Percentiles rank a stretch among this genome's conserved stretches.
These are phyloP conservation scores for Clytia hemisphaerica DNA, from an alignment of 30 jellyfish, hydroid and myxozoan genomes.

Conservation along the genomic window DNA sequence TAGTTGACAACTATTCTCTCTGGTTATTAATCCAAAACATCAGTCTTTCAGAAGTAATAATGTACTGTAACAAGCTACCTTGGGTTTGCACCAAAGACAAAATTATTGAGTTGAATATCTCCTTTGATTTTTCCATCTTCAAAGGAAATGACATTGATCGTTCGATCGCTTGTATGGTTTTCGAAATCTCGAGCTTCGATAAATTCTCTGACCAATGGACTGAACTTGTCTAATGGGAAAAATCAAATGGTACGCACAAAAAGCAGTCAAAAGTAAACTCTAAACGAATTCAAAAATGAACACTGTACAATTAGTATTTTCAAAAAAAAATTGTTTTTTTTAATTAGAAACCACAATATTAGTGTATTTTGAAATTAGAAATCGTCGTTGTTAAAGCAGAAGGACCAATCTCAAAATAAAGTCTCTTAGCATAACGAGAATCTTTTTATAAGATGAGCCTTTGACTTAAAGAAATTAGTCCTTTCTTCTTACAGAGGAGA, in stretches of 20 bases:
- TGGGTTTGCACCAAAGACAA: constrained; percentile 87
- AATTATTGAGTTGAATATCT: constrained; percentile 58
- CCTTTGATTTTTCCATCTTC: constrained; percentile 70
- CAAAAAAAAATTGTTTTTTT: no score
- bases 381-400: no score
- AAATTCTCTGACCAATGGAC: constrained; percentile 66
- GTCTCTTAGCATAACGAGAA: no score
- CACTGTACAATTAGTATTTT: no score
- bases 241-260: not conserved
- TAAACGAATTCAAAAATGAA: not conserved
- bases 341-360: no score
- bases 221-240: constrained; percentile 53
- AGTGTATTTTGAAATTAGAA: no score
- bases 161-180: constrained; percentile 67
- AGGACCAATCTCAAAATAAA: no score
- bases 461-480: no score
- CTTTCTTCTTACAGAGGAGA: no score
- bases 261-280: not conserved
- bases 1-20: not conserved
- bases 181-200: constrained; percentile 69
- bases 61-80: constrained; percentile 35
- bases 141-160: constrained; percentile 63
- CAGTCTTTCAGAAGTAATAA: no score
- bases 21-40: not conserved
- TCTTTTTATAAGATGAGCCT: no score